Conservation (phyloP, 2,797 vertebrate species). For the Alca torda region DNA sequence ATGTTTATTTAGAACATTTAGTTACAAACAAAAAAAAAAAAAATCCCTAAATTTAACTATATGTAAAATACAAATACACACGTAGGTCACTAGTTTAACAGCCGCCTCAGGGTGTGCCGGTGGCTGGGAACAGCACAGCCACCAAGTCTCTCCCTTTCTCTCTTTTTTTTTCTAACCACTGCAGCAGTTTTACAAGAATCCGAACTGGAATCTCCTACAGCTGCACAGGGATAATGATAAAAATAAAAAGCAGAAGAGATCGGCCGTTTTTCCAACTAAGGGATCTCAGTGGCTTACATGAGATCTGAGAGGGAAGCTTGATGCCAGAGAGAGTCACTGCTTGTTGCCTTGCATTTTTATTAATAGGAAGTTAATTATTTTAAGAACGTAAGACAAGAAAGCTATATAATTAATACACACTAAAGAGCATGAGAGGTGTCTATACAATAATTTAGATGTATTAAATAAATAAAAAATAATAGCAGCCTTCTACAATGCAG, state of each 20-base stretch:
- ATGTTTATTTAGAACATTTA: slow-evolving; percentile 40
- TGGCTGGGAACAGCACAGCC: not conserved
- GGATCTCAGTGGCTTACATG: not conserved
- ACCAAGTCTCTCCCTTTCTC: not conserved
- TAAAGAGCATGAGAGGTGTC: slow-evolving; percentile 22
- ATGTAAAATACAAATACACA: not conserved
- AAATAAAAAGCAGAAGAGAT: not conserved
- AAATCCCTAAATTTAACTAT: not conserved
- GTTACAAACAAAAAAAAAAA: not conserved
- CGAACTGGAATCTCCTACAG: not conserved
- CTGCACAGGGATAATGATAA: not conserved
- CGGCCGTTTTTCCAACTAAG: not conserved
- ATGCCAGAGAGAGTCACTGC: not conserved
- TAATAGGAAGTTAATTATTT: slow-evolving; percentile 48
- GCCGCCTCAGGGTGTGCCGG: not conserved
- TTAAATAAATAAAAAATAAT: slow-evolving; percentile 90
- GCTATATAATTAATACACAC: slow-evolving; percentile 21
- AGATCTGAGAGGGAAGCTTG: not conserved
- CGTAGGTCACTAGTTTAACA: not conserved
- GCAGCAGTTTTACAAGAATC: not conserved
- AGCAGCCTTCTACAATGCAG: slow-evolving; percentile 93
- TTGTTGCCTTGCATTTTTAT: not conserved
- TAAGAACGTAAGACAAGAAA: not conserved
- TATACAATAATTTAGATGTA: slow-evolving; percentile 78
- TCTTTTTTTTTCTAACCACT: not conserved